A percentile compares a stretch with the other conserved stretches of the same genome.
These are phyloP conservation scores for Eupithecia subfuscata DNA, from an alignment of 2,888 invertebrate species.

Conservation along the genomic window DNA sequence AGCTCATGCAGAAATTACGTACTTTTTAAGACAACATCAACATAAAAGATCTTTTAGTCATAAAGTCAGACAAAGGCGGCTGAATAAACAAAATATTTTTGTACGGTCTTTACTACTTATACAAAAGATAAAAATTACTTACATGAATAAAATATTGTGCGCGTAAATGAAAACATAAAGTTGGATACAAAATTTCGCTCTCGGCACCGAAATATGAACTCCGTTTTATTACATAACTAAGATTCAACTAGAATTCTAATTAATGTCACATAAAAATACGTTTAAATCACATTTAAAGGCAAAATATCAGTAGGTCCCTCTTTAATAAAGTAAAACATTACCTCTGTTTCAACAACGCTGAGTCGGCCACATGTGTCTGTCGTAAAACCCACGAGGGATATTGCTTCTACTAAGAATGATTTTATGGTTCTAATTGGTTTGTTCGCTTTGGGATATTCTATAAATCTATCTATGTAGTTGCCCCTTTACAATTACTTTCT, in stretches of 20 bases:
- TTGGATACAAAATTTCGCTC: background rate
- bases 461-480: background rate
- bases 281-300: background rate
- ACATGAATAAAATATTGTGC: conserved; percentile 4
- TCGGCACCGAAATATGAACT: background rate
- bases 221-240: background rate
- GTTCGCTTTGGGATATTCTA: background rate
- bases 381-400: conserved; percentile 43
- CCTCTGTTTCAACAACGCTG: conserved; percentile 49
- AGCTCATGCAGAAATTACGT: background rate
- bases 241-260: background rate
- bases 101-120: conserved; percentile 24
- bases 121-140: conserved; percentile 14
- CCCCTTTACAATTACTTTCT: too few species aligned
- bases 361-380: conserved; percentile 35
- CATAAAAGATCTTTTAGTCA: conserved; percentile 13
- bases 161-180: conserved; percentile 4
- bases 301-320: background rate
- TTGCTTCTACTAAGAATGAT: conserved; percentile 27
- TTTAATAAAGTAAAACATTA: conserved; percentile 44
- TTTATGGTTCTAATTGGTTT: conserved; percentile 28
- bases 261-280: background rate
- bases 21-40: conserved; percentile 17
- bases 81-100: conserved; percentile 26
- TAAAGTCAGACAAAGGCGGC: conserved; percentile 20